Percentiles rank a stretch among this genome's conserved stretches.
phyloP scores from a whole-genome alignment of 2,797 vertebrate species.

The Poliocrania exsul region DNA sequence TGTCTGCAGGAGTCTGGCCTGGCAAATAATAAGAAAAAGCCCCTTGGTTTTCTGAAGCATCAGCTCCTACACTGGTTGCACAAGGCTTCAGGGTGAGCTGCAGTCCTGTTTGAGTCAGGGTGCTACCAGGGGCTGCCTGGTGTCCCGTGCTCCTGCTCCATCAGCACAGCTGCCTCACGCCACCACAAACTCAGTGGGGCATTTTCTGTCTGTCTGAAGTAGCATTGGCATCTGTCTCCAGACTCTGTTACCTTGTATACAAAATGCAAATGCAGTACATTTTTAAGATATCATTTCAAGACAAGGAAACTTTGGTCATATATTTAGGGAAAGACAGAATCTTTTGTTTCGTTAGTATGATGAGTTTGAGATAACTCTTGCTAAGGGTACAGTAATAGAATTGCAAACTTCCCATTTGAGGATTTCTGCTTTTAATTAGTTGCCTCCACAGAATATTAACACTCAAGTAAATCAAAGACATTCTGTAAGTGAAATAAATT shows the following conservation, averaged over 20 bases:
- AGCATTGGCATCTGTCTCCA: fast-evolving
- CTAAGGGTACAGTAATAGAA: not conserved
- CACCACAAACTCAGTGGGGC: fast-evolving
- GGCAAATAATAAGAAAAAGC: not conserved
- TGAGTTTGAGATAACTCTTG: not conserved
- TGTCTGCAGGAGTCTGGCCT: not conserved
- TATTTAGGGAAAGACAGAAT: not conserved
- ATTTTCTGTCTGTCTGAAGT: not conserved
- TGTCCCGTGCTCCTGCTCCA: fast-evolving
- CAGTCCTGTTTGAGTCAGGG: fast-evolving
- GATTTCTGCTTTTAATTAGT: not conserved
- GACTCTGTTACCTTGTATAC: not conserved
- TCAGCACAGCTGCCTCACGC: not conserved
- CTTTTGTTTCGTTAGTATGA: not conserved
- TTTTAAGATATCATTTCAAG: not conserved
- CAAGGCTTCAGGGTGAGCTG: not conserved
- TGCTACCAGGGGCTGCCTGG: fast-evolving
- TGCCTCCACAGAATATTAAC: not conserved
- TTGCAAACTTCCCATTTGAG: not conserved
- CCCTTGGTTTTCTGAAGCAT: not conserved
- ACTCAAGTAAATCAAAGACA: not conserved
- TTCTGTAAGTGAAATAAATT: not conserved
- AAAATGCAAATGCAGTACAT: not conserved
- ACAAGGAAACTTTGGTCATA: not conserved
- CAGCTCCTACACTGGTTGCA: not conserved